Evolutionary conservation across 2,797 vertebrate genomes (phyloP), one percentile per base, ranked within the genome.

Genomic region (Microchirus variegatus): DNA sequence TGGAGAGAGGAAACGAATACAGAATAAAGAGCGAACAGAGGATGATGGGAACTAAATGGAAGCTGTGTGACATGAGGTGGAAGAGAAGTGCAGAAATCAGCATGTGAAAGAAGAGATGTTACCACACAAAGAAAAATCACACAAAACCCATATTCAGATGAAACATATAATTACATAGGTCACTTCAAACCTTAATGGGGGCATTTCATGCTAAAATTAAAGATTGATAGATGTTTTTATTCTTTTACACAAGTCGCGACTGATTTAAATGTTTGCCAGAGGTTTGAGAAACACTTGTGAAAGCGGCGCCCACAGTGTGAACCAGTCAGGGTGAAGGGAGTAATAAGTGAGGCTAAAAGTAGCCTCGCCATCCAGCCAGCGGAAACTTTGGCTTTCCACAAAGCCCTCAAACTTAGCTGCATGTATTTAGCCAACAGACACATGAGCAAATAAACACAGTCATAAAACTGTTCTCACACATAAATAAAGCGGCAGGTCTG

Each of bases 351-450:
- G 47, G 75, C 79, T 91, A 91, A 89, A 91, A 86, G 86, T 85
- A 86, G 84, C 81, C 40, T 59, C 75, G 80, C 54, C 50, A 37
- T 77, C 75, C 85, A 81, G 85, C 84, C 85, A 82, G 70, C 68
- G 77, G 82, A 89, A 91, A 90, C 72, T 80, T 85, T 82, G 87
- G 86, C 80, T 85, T 61, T 76, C 89, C 86, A 35, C 86, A 87
- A 89, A 87, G n/a, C 62, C 87, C 78, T 80, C 82, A 81, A 81
- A 58, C 67, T 77, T 53, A 74, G 77, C 70, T 73, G 67, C 76
- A 77, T 67, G 45, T 49, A 80, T 87, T 85, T 78, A 86, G 71
- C 82, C 71, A 65, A 80, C 75, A 85, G 85, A 87, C 86, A 84
- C 83, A 84, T 77, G 86, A 67, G 78, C 87, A 91, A 89, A 91